Evolutionary conservation across 2,113 vertebrate species (phyloP).

Genomic region (Cepphus grylle): DNA sequence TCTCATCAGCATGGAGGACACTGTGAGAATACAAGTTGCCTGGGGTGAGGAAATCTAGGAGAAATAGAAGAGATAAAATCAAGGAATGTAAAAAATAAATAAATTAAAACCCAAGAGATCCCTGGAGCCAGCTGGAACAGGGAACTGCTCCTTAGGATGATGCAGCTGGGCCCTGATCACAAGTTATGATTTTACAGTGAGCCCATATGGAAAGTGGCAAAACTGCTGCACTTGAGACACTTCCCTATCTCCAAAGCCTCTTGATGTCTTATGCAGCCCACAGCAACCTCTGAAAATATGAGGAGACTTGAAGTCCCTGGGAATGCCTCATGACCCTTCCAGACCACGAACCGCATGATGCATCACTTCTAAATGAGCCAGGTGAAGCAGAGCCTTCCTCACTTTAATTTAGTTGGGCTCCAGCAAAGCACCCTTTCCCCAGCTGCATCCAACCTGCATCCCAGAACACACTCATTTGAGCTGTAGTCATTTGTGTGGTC

Average conservation of each 20-base stretch:
- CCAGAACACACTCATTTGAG: neutral
- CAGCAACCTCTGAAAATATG: neutral
- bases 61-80: neutral
- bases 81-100: neutral
- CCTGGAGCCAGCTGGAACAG: neutral
- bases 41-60: neutral
- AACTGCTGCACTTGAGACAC: neutral
- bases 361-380: neutral
- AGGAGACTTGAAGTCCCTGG: neutral
- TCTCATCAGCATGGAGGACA: neutral
- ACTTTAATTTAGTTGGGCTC: neutral
- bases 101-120: neutral
- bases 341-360: neutral
- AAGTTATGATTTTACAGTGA: neutral
- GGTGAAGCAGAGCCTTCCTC: neutral
- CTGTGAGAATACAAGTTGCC: neutral
- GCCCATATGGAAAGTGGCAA: neutral
- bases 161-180: fast-evolving
- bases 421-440: neutral
- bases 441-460: neutral
- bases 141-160: neutral
- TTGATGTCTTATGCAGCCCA: neutral
- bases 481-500: neutral
- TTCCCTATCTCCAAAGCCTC: neutral
- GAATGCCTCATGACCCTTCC: neutral